Conservation (phyloP, 2,113 vertebrate genomes). For the Hippocampus mohnikei region DNA sequence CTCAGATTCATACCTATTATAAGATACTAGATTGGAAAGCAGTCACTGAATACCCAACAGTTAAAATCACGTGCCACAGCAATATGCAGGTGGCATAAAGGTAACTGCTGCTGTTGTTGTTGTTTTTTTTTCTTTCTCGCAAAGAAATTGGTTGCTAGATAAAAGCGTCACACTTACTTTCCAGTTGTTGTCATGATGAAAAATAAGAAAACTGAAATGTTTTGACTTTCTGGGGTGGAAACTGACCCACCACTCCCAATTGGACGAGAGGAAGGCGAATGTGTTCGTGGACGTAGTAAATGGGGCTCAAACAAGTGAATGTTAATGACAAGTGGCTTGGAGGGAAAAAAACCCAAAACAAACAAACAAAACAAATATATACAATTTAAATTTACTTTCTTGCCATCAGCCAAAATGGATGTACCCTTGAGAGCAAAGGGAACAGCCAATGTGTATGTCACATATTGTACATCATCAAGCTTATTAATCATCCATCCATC, state of each 20-base stretch:
- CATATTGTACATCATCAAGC: too few relatives aligned
- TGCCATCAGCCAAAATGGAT: too few relatives aligned
- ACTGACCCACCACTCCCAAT: not conserved
- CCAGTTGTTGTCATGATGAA: not conserved
- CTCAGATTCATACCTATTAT: constrained; percentile 43
- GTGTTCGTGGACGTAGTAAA: not conserved
- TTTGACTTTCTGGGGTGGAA: not conserved
- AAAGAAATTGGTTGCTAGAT: constrained; percentile 50
- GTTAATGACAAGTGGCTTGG: too few relatives aligned
- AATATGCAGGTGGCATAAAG: not conserved
- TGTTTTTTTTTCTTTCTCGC: not conserved
- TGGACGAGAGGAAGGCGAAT: not conserved
- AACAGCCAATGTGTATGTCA: too few relatives aligned
- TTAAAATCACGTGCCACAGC: not conserved
- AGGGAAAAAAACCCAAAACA: too few relatives aligned
- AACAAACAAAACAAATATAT: too few relatives aligned
- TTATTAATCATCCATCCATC: too few relatives aligned
- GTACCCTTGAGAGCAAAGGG: too few relatives aligned
- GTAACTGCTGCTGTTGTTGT: not conserved
- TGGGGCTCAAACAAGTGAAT: too few relatives aligned
- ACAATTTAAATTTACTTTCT: too few relatives aligned
- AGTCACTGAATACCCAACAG: constrained; percentile 28
- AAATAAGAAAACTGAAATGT: not conserved
- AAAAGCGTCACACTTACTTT: not conserved
- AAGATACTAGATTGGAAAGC: constrained; percentile 29